These are phyloP conservation scores for Terrapene triunguis DNA, from an alignment of 2,113 vertebrate species.

Conservation along the genomic window DNA sequence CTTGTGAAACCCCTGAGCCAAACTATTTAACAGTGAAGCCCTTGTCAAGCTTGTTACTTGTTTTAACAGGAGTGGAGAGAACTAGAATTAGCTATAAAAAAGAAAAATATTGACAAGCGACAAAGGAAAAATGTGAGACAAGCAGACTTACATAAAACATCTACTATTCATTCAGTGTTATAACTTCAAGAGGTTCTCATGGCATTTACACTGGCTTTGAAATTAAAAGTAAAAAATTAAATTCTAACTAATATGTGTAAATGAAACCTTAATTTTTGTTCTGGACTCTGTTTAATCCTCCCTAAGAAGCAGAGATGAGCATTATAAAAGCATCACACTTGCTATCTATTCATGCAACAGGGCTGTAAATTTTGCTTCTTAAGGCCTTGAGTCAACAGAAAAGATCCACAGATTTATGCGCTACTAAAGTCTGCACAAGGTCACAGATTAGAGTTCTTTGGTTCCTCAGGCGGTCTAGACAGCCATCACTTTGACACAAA, in stretches of 20 bases:
- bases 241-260: background rate
- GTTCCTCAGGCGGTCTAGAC: background rate
- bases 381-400: background rate
- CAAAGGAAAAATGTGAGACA: background rate
- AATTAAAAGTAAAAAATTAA: background rate
- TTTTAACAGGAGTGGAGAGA: background rate
- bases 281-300: conserved; percentile 7
- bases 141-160: background rate
- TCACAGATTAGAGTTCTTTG: background rate
- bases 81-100: background rate
- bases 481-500: background rate
- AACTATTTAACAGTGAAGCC: background rate
- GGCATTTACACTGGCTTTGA: background rate
- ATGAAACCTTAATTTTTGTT: background rate
- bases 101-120: background rate
- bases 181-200: background rate
- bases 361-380: background rate
- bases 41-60: background rate
- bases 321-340: background rate
- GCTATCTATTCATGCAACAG: background rate
- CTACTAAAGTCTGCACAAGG: background rate
- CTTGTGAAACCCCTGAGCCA: background rate
- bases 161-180: background rate
- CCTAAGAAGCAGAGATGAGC: background rate
- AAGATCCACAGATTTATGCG: background rate